Base-by-base conservation (phyloP, 2,888 invertebrate species). In the Barypeithes pellucidus region DNA sequence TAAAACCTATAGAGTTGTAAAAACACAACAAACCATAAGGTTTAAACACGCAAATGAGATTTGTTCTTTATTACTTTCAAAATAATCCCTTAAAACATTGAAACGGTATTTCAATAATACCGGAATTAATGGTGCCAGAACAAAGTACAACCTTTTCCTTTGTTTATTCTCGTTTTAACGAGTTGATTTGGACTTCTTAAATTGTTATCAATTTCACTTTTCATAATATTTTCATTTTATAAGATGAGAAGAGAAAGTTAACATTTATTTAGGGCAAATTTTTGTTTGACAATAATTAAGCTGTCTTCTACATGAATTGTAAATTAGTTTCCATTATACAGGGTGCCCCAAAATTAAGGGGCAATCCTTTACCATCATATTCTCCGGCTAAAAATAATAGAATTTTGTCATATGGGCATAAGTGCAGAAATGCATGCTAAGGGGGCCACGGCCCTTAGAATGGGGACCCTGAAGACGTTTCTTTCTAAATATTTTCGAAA, bases 141-240 rank as follows among this genome's bases (percentile, higher is more conserved):
- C 14, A 41, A 41, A 41, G 14, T 4, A 14, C 41, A 14, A 4
- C 3, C 3, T 41, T 41, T 41, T 39, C 14, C 14, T 41, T 14
- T 41, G 41, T 41, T 41, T 41, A 41, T 41, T 41, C 41, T n/a
- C 41, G 4, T 41, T 41, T 41, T 41, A 41, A 41, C 41, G 41
- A 41, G n/a, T 41, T 41, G 41, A n/a, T n/a, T 41, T 41, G 12
- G 41, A 41, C 41, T 41, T 41, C 41, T 41, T 41, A 41, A 41
- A 41, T 41, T 14, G 14, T 41, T 41, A 41, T 12, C 41, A 41
- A 41, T 41, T 41, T 14, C 2, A 41, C 41, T 41, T n/a, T 14
- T 2, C 14, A 8, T 14, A 14, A 41, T 41, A 41, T 41, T 41
- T 41, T 41, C 41, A 41, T 41, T 41, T n/a, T 41, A n/a, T 1